Percentiles rank a stretch among this genome's conserved stretches.
Evolutionary conservation across 1,140 invertebrate species (phyloP).

Genomic region (Meloidogyne floridensis): DNA sequence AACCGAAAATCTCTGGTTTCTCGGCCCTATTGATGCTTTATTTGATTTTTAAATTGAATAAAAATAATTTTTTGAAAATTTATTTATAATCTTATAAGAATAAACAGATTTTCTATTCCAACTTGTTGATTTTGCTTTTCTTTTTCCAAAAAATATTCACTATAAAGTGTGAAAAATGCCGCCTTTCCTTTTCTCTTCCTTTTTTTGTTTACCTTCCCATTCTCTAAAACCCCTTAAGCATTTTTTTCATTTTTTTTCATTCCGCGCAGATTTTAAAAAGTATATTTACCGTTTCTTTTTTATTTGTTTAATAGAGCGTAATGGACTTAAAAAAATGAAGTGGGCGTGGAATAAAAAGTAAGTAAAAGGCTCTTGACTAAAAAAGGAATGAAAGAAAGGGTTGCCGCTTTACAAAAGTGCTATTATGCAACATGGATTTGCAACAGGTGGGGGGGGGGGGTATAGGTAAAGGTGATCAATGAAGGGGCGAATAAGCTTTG

Average conservation of each 20-base stretch:
- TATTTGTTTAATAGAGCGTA: background rate
- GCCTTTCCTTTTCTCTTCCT: background rate
- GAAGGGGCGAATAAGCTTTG: no score
- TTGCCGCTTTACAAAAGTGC: background rate
- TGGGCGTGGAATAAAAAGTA: background rate
- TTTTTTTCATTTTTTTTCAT: background rate
- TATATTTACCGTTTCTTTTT: background rate
- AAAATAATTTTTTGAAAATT: no score
- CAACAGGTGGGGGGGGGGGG: no score
- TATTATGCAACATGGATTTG: no score
- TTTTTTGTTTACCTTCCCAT: background rate
- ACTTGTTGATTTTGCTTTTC: no score
- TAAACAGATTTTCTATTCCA: no score
- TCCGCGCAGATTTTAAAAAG: background rate
- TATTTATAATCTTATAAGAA: no score
- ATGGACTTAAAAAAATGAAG: background rate
- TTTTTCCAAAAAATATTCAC: background rate
- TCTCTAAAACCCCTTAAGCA: background rate
- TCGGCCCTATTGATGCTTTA: no score
- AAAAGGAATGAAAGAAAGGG: background rate
- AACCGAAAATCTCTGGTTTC: no score
- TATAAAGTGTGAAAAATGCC: constrained; percentile 9
- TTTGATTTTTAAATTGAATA: no score
- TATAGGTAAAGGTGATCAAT: no score
- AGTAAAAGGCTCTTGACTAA: background rate